These are phyloP conservation scores for Gila orcuttii DNA, from an alignment of 2,113 vertebrate genomes.

Conservation along the genomic window DNA sequence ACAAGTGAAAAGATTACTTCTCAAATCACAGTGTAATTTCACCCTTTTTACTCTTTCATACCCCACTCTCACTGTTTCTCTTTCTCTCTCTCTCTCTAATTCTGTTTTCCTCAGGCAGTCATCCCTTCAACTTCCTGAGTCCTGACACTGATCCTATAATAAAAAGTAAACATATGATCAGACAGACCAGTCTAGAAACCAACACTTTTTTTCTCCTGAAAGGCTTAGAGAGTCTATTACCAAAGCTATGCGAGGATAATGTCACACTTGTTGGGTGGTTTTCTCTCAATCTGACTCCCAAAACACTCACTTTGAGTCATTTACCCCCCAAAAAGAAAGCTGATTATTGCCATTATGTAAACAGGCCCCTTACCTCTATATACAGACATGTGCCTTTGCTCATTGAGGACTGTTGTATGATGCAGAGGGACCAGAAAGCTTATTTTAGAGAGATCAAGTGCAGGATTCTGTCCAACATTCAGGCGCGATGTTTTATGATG, in stretches of 20 bases:
- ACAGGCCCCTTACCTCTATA: neutral
- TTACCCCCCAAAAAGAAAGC: neutral
- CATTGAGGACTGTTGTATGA: neutral
- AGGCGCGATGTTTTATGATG: neutral
- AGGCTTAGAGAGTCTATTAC: neutral
- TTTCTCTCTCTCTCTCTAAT: conserved; percentile 30
- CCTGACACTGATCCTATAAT: conserved; percentile 53
- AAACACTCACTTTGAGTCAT: neutral
- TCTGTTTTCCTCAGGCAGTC: conserved; percentile 7
- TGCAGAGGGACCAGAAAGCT: neutral
- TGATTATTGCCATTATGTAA: neutral
- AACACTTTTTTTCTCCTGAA: conserved; percentile 41
- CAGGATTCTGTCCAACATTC: neutral
- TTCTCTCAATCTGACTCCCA: neutral
- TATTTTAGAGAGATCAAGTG: neutral
- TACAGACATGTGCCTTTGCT: neutral
- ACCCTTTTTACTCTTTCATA: neutral
- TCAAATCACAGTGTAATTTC: conserved; percentile 27
- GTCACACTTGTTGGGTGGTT: neutral
- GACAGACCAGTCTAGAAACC: conserved; percentile 49
- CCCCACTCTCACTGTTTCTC: neutral
- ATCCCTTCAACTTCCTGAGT: neutral
- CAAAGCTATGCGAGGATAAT: neutral
- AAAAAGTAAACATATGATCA: conserved; percentile 36
- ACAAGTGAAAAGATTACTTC: conserved; percentile 43